Conservation (phyloP, 2,888 invertebrate genomes). For the Ormyrus labotus region DNA sequence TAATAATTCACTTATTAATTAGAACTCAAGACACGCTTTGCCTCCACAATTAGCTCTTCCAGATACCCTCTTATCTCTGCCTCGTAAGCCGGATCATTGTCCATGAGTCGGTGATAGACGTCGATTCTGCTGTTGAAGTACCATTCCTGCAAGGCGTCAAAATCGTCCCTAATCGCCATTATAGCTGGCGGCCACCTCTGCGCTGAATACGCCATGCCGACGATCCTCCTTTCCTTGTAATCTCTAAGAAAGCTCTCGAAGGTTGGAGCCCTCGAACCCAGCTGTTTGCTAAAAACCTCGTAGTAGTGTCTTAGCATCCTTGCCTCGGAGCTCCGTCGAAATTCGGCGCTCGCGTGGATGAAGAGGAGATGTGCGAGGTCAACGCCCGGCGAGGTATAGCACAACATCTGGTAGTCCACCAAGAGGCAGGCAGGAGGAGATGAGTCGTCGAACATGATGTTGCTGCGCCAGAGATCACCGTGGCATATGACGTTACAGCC, state of each 20-base stretch:
- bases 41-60: slow-evolving; percentile 35
- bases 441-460: slow-evolving; percentile 45
- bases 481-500: no score
- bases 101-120: slow-evolving; percentile 13
- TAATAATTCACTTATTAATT: no score
- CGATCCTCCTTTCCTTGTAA: slow-evolving; percentile 22
- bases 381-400: slow-evolving; percentile 43
- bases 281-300: neutral
- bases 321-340: neutral
- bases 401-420: slow-evolving; percentile 52
- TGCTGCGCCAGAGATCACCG: slow-evolving; percentile 49
- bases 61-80: slow-evolving; percentile 2
- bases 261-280: neutral
- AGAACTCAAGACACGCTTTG: neutral
- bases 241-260: slow-evolving; percentile 6
- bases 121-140: slow-evolving; percentile 35
- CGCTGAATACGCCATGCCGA: slow-evolving; percentile 37
- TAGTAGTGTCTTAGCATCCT: slow-evolving; percentile 30
- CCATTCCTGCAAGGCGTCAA: slow-evolving; percentile 27
- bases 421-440: neutral
- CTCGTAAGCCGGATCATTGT: slow-evolving; percentile 27
- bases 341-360: slow-evolving; percentile 21
- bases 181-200: slow-evolving; percentile 38
- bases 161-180: neutral
- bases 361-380: slow-evolving; percentile 45